Conservation (phyloP, 2,113 vertebrate genomes). For the Sula dactylatra region DNA sequence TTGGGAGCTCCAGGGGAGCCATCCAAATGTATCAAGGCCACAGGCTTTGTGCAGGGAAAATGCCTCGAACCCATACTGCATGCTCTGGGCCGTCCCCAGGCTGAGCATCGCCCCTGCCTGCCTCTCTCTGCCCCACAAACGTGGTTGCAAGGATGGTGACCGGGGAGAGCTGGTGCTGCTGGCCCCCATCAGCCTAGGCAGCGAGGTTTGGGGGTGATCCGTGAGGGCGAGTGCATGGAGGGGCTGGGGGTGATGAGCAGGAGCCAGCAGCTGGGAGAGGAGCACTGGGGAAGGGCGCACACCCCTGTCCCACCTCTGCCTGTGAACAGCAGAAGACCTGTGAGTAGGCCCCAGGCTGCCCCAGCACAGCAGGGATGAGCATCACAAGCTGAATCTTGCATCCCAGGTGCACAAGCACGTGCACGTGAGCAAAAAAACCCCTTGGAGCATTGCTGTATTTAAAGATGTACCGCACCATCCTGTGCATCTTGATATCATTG, state of each 20-base stretch:
- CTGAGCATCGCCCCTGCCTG: background rate
- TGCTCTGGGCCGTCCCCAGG: background rate
- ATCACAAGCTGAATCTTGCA: background rate
- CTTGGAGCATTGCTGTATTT: background rate
- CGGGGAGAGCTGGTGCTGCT: background rate
- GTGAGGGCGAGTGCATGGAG: background rate
- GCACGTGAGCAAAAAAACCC: background rate
- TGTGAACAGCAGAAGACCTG: background rate
- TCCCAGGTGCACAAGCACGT: background rate
- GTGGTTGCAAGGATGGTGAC: background rate
- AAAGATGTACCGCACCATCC: background rate
- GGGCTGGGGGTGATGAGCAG: background rate
- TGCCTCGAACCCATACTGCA: rapidly evolving
- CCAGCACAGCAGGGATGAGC: background rate
- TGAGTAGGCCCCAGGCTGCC: too few relatives aligned
- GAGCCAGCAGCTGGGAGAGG: background rate
- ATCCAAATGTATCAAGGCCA: rapidly evolving
- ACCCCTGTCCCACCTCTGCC: background rate
- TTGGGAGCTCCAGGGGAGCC: background rate
- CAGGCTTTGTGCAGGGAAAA: background rate
- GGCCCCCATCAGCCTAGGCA: too few relatives aligned
- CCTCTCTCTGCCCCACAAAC: background rate
- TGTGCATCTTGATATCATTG: background rate
- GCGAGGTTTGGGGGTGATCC: background rate
- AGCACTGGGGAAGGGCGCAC: background rate